Conservation (phyloP, 2,113 vertebrate genomes). For the Dromiciops gliroides region DNA sequence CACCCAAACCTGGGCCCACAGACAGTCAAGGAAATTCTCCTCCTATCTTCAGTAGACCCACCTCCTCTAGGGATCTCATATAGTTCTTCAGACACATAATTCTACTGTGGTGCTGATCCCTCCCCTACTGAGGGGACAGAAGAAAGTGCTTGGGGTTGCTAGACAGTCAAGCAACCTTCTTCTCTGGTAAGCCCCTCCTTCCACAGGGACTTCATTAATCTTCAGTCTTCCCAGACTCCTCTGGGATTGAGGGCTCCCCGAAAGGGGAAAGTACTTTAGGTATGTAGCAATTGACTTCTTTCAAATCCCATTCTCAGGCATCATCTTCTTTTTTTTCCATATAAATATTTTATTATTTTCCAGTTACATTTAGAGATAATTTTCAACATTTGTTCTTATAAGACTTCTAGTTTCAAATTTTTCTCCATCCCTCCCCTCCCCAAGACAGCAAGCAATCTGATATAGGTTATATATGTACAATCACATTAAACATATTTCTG, state of each 20-base stretch:
- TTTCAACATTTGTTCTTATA: too few species aligned
- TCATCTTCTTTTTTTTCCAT: not conserved
- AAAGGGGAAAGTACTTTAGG: not conserved
- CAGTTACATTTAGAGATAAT: too few species aligned
- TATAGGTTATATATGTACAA: too few species aligned
- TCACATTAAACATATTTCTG: too few species aligned
- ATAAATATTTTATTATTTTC: too few species aligned
- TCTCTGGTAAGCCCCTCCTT: not conserved
- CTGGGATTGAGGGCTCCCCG: not conserved
- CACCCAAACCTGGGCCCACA: not conserved
- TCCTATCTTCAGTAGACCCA: not conserved
- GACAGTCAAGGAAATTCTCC: not conserved
- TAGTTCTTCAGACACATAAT: not conserved
- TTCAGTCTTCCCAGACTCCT: not conserved
- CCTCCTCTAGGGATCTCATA: not conserved
- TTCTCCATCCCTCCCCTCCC: too few species aligned
- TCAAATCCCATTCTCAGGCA: not conserved
- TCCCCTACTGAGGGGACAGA: not conserved
- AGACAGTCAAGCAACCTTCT: not conserved
- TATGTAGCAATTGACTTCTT: not conserved
- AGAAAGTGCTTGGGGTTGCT: not conserved
- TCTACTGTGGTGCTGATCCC: not conserved
- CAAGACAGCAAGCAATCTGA: too few species aligned
- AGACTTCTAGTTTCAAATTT: too few species aligned
- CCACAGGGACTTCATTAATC: not conserved